Evolutionary conservation across 2,113 vertebrate genomes (phyloP).

Genomic region (Zapornia atra): DNA sequence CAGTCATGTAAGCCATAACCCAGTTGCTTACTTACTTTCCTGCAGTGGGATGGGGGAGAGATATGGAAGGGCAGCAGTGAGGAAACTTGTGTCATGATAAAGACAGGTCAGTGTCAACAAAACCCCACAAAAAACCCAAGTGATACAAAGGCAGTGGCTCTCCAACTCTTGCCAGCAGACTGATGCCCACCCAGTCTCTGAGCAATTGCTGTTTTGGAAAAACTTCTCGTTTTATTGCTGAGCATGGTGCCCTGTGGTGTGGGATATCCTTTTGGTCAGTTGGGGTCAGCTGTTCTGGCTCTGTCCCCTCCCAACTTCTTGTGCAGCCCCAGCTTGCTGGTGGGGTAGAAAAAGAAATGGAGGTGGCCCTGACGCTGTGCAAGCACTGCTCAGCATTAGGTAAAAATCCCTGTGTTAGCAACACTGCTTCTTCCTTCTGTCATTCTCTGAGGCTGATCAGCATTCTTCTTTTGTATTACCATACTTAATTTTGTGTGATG

Average conservation of each 20-base stretch:
- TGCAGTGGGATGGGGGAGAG: not conserved
- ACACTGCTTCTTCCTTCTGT: not conserved
- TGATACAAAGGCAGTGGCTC: not conserved
- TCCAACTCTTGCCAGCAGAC: not conserved
- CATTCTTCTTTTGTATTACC: not conserved
- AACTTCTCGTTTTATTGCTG: not conserved
- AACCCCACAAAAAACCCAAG: not conserved
- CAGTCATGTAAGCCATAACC: not conserved
- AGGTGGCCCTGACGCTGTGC: accelerated
- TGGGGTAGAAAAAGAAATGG: not conserved
- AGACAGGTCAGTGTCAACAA: not conserved
- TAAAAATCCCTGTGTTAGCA: not conserved
- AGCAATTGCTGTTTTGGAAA: not conserved
- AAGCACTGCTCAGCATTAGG: not conserved
- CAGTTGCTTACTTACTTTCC: not conserved
- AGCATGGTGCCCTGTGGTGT: accelerated
- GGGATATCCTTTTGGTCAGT: not conserved
- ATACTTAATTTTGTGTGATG: not conserved
- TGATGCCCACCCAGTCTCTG: not conserved
- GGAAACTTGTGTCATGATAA: not conserved
- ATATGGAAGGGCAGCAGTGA: not conserved
- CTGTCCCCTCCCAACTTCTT: no score
- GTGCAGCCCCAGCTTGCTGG: no score
- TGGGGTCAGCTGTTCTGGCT: not conserved
- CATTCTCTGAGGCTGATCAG: not conserved